Conservation (phyloP, 2,797 vertebrate genomes). For the Salmo trutta region DNA sequence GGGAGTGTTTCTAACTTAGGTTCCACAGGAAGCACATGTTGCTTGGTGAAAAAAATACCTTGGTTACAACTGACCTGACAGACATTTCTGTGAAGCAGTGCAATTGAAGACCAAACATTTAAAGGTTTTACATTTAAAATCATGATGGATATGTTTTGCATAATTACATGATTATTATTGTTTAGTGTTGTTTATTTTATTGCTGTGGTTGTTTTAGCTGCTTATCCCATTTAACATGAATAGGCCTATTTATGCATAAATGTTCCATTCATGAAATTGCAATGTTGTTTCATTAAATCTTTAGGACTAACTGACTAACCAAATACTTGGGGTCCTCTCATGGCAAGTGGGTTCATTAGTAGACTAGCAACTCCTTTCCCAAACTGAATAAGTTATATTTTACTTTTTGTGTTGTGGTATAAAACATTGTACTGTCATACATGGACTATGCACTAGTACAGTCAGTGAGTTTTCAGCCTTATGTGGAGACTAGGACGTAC, state of each 20-base stretch:
- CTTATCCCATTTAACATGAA: constrained; percentile 48
- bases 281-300: constrained; percentile 22
- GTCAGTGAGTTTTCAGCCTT: constrained; percentile 34
- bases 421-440: neutral
- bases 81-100: constrained; percentile 72
- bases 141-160: constrained; percentile 49
- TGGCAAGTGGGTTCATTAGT: neutral
- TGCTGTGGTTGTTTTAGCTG: constrained; percentile 67
- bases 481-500: constrained; percentile 22
- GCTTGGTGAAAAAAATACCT: constrained; percentile 31
- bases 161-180: constrained; percentile 54
- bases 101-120: constrained; percentile 69
- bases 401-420: constrained; percentile 24
- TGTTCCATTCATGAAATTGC: constrained; percentile 32
- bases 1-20: constrained; percentile 55
- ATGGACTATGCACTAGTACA: constrained; percentile 1
- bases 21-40: constrained; percentile 56
- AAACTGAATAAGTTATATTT: constrained; percentile 32
- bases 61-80: constrained; percentile 53
- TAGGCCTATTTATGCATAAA: constrained; percentile 71
- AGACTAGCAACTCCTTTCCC: neutral
- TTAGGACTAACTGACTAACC: constrained; percentile 46
- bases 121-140: constrained; percentile 42
- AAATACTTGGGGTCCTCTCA: neutral
- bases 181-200: constrained; percentile 62